A percentile compares a stretch with the other conserved stretches of the same genome.
Evolutionary conservation across 30 jellyfish, hydroid and myxozoan species (phyloP).

Genomic region (Pseudorhiza aurosa): DNA sequence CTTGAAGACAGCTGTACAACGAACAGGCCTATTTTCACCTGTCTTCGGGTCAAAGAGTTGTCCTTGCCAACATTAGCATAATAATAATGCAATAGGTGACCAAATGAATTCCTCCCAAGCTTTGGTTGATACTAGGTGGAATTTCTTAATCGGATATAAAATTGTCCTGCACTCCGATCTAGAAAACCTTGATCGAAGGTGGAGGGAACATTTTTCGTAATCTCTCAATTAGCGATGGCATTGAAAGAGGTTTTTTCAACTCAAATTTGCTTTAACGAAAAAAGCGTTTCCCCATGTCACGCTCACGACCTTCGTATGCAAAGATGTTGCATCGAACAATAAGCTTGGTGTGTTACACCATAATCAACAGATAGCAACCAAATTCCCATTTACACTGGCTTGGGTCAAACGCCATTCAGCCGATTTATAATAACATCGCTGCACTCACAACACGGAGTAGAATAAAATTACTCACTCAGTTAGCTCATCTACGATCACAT

Average conservation of each 20-base stretch:
- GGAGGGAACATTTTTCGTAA: not conserved
- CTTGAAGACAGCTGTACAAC: slow-evolving; percentile 4
- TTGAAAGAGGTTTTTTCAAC: not conserved
- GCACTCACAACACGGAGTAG: too few relatives aligned
- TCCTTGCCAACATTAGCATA: slow-evolving; percentile 13
- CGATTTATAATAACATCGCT: too few relatives aligned
- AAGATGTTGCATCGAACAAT: not conserved
- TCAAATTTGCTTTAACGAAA: not conserved
- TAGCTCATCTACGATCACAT: too few relatives aligned
- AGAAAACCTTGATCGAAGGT: slow-evolving; percentile 14
- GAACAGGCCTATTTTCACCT: not conserved
- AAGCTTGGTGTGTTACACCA: not conserved
- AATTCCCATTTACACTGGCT: not conserved
- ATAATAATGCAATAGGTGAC: slow-evolving; percentile 8
- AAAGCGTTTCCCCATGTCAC: not conserved
- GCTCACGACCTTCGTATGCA: not conserved
- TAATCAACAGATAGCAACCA: not conserved
- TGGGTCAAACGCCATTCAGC: not conserved
- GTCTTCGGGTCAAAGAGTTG: slow-evolving; percentile 1
- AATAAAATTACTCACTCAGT: too few relatives aligned
- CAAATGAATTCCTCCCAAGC: slow-evolving; percentile 6
- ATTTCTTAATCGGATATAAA: slow-evolving; percentile 20
- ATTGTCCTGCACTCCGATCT: not conserved
- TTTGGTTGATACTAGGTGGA: slow-evolving; percentile 4
- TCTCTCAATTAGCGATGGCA: slow-evolving; percentile 15